phyloP scores from a whole-genome alignment of 37 sponge, comb jelly and placozoan species.

The Hexactinellida sp. region DNA sequence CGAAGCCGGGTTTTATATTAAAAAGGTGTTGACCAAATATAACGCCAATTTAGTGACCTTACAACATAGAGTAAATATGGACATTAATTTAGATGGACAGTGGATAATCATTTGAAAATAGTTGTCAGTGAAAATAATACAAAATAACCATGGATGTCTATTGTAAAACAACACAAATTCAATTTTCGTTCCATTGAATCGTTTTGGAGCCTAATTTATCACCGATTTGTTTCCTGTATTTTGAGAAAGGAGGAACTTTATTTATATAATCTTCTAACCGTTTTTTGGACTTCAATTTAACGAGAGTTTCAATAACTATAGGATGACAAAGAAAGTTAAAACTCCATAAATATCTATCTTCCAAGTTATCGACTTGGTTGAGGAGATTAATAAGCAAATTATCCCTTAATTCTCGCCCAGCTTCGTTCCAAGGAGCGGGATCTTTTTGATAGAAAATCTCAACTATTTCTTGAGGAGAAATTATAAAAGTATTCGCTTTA shows the following conservation, averaged over 20 bases:
- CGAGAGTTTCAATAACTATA: background rate
- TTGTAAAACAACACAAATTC: no score
- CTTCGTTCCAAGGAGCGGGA: background rate
- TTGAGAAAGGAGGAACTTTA: background rate
- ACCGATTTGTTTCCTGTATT: background rate
- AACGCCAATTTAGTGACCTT: no score
- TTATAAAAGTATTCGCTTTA: background rate
- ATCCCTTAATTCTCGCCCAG: background rate
- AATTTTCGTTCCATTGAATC: background rate
- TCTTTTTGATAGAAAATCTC: background rate
- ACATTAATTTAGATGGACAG: no score
- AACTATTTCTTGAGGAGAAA: background rate
- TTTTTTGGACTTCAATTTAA: background rate
- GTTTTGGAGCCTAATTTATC: background rate
- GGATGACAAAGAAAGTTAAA: background rate
- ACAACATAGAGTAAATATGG: no score
- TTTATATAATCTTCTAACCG: background rate
- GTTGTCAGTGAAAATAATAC: no score
- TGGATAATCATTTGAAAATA: no score
- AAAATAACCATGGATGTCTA: no score
- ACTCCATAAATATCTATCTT: background rate
- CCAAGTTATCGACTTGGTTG: background rate
- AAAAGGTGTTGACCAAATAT: no score
- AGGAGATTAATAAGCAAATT: background rate
- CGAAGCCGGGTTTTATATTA: no score